These are phyloP conservation scores for Cryptomyrus ogoouensis DNA, from an alignment of 2,113 vertebrate species.

Conservation along the genomic window DNA sequence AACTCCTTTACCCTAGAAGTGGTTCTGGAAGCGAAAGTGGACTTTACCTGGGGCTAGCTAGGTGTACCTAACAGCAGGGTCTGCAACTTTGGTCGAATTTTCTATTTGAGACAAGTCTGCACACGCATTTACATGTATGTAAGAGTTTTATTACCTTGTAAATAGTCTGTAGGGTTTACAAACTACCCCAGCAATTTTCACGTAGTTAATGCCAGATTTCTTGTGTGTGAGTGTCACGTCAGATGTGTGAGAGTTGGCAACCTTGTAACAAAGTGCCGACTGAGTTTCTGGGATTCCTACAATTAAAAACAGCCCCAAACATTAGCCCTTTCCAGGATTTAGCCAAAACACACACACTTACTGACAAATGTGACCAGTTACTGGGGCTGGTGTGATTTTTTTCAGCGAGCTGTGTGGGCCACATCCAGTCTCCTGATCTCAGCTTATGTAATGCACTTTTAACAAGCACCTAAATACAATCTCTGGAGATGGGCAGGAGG, in stretches of 20 bases:
- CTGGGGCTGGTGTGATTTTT: neutral
- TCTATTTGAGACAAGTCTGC: too few species aligned
- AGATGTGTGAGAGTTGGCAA: too few species aligned
- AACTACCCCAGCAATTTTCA: too few species aligned
- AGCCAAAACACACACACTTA: neutral
- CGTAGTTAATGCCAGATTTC: too few species aligned
- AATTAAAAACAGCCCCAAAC: neutral
- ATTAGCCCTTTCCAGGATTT: neutral
- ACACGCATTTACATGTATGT: too few species aligned
- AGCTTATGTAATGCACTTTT: conserved; percentile 55
- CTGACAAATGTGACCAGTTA: neutral
- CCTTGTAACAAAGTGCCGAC: neutral
- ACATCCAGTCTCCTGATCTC: conserved; percentile 61
- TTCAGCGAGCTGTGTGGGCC: neutral
- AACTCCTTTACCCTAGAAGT: neutral
- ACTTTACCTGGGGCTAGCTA: neutral
- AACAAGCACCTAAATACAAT: conserved; percentile 65
- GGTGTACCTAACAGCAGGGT: conserved; percentile 27
- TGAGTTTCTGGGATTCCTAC: neutral
- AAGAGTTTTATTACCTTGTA: too few species aligned
- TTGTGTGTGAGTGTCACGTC: too few species aligned
- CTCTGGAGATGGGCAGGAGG: conserved; percentile 53
- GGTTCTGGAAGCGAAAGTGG: neutral
- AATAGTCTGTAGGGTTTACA: too few species aligned
- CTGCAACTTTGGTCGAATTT: too few species aligned